These are phyloP conservation scores for Lampris megalopsis DNA, from an alignment of 2,113 vertebrate species.

Conservation along the genomic window DNA sequence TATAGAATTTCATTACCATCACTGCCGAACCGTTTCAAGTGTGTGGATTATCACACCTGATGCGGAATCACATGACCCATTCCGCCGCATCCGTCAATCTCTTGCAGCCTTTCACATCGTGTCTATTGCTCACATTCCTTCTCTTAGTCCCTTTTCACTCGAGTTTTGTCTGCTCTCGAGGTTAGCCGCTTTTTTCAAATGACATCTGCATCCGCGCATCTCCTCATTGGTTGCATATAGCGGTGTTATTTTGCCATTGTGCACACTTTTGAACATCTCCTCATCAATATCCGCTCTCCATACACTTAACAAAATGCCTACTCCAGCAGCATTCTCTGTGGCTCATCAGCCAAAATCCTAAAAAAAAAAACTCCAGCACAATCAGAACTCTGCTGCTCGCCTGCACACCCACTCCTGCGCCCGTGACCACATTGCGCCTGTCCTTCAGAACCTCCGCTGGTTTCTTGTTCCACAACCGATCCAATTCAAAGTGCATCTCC, in stretches of 20 bases:
- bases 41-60: conserved; percentile 49
- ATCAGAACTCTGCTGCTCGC: too few species aligned
- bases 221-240: conserved; percentile 15
- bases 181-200: conserved; percentile 14
- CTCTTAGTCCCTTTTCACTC: neutral
- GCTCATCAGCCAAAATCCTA: too few species aligned
- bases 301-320: neutral
- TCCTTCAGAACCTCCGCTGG: too few species aligned
- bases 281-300: neutral
- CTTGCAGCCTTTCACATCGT: neutral
- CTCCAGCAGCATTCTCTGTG: too few species aligned
- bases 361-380: too few species aligned
- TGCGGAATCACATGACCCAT: conserved; percentile 42
- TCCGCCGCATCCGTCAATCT: neutral
- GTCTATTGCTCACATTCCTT: neutral
- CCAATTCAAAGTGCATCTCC: too few species aligned
- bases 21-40: conserved; percentile 39
- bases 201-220: neutral
- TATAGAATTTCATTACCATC: conserved; percentile 22
- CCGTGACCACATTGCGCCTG: too few species aligned
- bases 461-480: too few species aligned
- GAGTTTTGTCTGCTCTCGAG: conserved; percentile 23
- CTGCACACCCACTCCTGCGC: too few species aligned
- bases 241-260: conserved; percentile 6
- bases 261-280: conserved; percentile 16